These are phyloP conservation scores for Helleia helle DNA, from an alignment of 2,888 invertebrate genomes.

Conservation along the genomic window DNA sequence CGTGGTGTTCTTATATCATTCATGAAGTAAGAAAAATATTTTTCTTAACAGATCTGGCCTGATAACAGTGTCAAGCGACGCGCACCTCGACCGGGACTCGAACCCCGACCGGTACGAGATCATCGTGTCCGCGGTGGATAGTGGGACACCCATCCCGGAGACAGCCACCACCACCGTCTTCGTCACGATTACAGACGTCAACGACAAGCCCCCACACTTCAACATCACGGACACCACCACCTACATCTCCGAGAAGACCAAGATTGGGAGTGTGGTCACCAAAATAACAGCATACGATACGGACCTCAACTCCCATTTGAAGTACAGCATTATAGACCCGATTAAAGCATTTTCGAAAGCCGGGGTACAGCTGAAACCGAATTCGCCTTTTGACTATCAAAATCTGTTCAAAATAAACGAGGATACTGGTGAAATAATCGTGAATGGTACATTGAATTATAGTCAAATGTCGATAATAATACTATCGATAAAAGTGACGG, in stretches of 20 bases:
- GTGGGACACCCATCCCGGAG: slow-evolving; percentile 82
- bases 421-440: slow-evolving; percentile 78
- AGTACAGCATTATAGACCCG: slow-evolving; percentile 79
- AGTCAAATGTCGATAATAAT: slow-evolving; percentile 83
- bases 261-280: slow-evolving; percentile 76
- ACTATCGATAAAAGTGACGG: slow-evolving; percentile 80
- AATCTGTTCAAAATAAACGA: slow-evolving; percentile 81
- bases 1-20: too few relatives aligned
- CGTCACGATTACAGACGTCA: slow-evolving; percentile 82
- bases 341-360: slow-evolving; percentile 83
- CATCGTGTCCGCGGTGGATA: slow-evolving; percentile 83
- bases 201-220: slow-evolving; percentile 88
- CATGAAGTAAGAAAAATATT: too few relatives aligned
- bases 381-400: slow-evolving; percentile 76
- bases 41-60: slow-evolving; percentile 77
- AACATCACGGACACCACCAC: slow-evolving; percentile 77
- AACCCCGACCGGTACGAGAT: slow-evolving; percentile 80
- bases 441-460: slow-evolving; percentile 80
- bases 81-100: slow-evolving; percentile 79
- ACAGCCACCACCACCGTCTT: slow-evolving; percentile 85
- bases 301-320: slow-evolving; percentile 78
- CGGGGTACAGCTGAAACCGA: slow-evolving; percentile 78
- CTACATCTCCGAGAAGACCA: slow-evolving; percentile 81
- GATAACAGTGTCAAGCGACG: slow-evolving; percentile 81
- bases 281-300: slow-evolving; percentile 80